phyloP scores from a whole-genome alignment of 2,113 vertebrate genomes.

The Ptilorrhoa leucosticta region DNA sequence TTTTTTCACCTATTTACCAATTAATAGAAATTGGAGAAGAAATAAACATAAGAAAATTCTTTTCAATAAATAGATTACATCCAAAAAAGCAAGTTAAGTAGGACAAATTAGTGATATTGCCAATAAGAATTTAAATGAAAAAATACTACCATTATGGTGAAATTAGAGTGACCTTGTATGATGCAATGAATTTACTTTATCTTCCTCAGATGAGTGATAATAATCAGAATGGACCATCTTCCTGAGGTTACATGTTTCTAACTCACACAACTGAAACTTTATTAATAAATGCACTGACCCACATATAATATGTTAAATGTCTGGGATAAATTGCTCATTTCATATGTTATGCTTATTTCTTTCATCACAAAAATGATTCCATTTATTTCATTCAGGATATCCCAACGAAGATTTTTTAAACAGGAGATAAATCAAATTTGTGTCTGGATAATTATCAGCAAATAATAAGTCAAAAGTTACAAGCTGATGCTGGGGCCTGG shows the following conservation, averaged over 20 bases:
- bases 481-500: background rate
- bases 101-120: background rate
- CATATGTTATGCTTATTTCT: background rate
- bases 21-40: background rate
- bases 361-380: background rate
- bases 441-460: background rate
- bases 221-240: background rate
- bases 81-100: background rate
- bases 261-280: background rate
- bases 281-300: background rate
- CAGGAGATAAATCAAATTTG: background rate
- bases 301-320: background rate
- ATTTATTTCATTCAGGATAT: background rate
- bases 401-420: background rate
- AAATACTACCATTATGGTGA: background rate
- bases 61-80: background rate
- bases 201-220: background rate
- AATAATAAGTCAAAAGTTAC: background rate
- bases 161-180: background rate
- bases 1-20: background rate
- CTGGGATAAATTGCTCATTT: background rate
- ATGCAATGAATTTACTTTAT: background rate
- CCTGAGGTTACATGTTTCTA: background rate
- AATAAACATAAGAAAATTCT: background rate
- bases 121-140: background rate